These are phyloP conservation scores for Drosophila greeni DNA, from an alignment of 2,888 invertebrate species.

Conservation along the genomic window DNA sequence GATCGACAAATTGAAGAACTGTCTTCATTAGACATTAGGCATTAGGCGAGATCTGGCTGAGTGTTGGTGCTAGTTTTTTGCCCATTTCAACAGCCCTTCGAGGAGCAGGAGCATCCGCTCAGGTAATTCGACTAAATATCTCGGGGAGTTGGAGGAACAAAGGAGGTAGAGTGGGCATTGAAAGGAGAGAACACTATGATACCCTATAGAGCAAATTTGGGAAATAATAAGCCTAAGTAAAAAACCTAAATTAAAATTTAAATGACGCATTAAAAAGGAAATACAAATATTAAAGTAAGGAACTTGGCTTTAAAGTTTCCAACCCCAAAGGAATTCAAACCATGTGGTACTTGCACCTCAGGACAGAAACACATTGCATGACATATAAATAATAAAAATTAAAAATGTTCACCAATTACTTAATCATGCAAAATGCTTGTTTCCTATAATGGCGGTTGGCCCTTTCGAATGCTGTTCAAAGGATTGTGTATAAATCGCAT, in stretches of 20 bases:
- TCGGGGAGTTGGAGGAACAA: constrained; percentile 8
- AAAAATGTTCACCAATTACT: constrained; percentile 1
- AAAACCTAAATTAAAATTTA: fast-evolving
- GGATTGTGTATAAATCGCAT: background rate
- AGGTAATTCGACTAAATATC: constrained; percentile 50
- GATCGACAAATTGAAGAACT: constrained; percentile 69
- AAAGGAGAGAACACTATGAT: background rate
- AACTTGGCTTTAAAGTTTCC: background rate
- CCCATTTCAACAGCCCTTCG: constrained; percentile 17
- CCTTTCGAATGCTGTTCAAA: background rate
- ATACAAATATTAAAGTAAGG: background rate
- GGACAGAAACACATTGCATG: background rate
- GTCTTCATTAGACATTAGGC: constrained; percentile 66
- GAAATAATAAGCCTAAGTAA: no score
- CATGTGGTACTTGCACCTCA: background rate
- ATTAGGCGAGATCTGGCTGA: constrained; percentile 19
- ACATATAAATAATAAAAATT: background rate
- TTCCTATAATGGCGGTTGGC: constrained; percentile 1
- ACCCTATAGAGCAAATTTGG: background rate
- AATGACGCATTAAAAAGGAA: background rate
- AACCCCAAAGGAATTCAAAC: background rate
- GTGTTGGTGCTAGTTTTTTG: constrained; percentile 31
- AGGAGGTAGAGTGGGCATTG: background rate
- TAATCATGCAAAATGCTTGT: constrained; percentile 22
- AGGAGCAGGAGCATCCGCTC: constrained; percentile 30